These are phyloP conservation scores for Nasonia vitripennis DNA, from an alignment of 1,140 invertebrate genomes.

Conservation along the genomic window DNA sequence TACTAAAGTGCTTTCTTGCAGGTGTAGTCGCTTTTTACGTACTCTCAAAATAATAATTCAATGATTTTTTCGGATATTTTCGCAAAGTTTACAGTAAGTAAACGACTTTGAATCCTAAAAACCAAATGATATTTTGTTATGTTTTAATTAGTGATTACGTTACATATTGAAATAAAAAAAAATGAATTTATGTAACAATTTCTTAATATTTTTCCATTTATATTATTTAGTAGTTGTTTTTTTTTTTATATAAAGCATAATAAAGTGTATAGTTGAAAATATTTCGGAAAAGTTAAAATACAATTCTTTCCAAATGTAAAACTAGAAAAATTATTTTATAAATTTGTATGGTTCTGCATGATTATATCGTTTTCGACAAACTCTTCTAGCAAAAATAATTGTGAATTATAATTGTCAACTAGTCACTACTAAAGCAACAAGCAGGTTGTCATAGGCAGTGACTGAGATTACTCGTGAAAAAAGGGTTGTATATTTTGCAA, in stretches of 20 bases:
- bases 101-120: background rate
- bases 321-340: background rate
- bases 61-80: background rate
- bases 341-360: background rate
- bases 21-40: background rate
- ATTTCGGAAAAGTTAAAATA: background rate
- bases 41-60: conserved; percentile 1
- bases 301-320: background rate
- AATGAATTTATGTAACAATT: background rate
- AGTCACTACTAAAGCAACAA: background rate
- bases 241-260: too few species aligned
- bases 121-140: conserved; percentile 5
- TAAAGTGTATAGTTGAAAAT: background rate
- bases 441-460: background rate
- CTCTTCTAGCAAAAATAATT: conserved; percentile 41
- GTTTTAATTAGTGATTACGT: background rate
- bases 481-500: conserved; percentile 47
- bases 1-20: background rate
- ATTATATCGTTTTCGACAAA: background rate
- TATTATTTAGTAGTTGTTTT: too few species aligned
- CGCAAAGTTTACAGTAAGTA: background rate
- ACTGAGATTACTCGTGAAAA: background rate
- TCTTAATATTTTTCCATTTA: background rate
- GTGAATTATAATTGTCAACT: background rate
- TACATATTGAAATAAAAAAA: background rate